Percentiles rank a stretch among this genome's conserved stretches.
These are phyloP conservation scores for Stratiomys singularior DNA, from an alignment of 2,888 invertebrate genomes.

Conservation along the genomic window DNA sequence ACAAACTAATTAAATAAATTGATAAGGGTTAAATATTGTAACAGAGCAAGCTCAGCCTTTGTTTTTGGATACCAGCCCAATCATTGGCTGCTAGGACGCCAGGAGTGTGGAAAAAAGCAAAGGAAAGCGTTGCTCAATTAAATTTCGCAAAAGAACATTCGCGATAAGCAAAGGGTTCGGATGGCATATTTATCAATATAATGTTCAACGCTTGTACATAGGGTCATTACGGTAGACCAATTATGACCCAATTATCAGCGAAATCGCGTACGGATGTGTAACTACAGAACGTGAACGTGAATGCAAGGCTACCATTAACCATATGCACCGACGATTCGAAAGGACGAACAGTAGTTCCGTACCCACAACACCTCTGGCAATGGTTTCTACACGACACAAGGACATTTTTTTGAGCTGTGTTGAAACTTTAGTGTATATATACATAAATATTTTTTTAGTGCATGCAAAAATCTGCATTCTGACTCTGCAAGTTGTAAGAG, in stretches of 20 bases:
- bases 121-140: neutral
- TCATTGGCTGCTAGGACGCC: no score
- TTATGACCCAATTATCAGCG: conserved; percentile 41
- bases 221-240: conserved; percentile 38
- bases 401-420: no score
- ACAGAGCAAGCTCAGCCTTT: neutral
- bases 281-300: neutral
- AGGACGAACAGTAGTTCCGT: no score
- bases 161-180: conserved; percentile 14
- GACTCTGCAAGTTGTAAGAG: no score
- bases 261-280: conserved; percentile 18
- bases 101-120: neutral
- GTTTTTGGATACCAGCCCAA: neutral
- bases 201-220: conserved; percentile 13
- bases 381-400: no score
- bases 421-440: no score
- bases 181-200: conserved; percentile 37
- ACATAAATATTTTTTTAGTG: no score
- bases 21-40: conserved; percentile 38
- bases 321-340: no score
- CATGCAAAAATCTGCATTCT: no score
- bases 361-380: no score
- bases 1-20: conserved; percentile 39
- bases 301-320: neutral
- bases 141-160: neutral